Evolutionary conservation across 2,113 vertebrate species (phyloP), one percentile per base, ranked within the genome.

Genomic region (Gymnorhina tibicen): DNA sequence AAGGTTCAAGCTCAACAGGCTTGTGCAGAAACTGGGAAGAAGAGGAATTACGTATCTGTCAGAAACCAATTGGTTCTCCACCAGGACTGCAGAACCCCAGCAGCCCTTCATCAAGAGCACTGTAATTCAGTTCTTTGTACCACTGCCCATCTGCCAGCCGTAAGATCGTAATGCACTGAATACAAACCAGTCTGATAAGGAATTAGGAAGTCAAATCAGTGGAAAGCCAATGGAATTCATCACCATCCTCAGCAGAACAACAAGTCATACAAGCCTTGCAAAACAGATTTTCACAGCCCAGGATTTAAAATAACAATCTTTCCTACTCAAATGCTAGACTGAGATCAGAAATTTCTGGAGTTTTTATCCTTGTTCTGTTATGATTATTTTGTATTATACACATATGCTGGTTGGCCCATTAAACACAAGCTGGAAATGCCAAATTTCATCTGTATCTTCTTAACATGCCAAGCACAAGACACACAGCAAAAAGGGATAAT

Each of bases 1-100:
- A 97, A 97, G 93, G 91, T 94, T 91, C 79, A 73, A 76, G 39
- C 49, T 74, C 53, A 72, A 50, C 6, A 18, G 42, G 17, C 22
- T 72, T 37, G 32, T 49, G 18, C 23, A 95, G 49, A 64, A 94
- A 72, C 17, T 23, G 14, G 35, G 50, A 82, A 53, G 46, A 72
- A 47, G 24, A 85, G 8, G 32, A 53, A 70, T 6, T 46, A 42
- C 55, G 47, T 10, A 28, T 16, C 58, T 68, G 23, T 27, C 41
- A 60, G 70, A 73, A 64, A 44, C 5, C 55, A 79, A 59, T 2
- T 30, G 24, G 11, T 75, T 67, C 22, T 78, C 23, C 58, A 44
- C 8, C 14, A 66, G 44, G 28, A 76, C 22, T 77, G 58, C 35
- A 33, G 47, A 78, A 39, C 32, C 28, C 70, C 75, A 77, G 75